Evolutionary conservation across 2,888 invertebrate species (phyloP).

Genomic region (Trichogramma dendrolimi): DNA sequence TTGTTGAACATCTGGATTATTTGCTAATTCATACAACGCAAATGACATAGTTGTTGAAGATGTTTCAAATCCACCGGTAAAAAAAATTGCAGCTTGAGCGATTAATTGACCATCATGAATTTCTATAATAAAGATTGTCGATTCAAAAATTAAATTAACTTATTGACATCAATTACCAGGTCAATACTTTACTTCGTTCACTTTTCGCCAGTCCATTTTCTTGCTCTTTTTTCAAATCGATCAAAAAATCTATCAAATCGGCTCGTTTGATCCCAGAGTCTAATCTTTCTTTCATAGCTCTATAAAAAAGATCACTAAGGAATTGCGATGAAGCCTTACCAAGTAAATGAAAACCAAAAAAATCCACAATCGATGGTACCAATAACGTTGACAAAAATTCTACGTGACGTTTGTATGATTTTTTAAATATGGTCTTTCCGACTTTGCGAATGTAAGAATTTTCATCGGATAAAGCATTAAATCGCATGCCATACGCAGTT

Average conservation of each 20-base stretch:
- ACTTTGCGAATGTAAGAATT: conserved; percentile 51
- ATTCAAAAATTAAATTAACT: neutral
- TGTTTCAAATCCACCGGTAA: conserved; percentile 43
- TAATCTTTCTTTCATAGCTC: conserved; percentile 50
- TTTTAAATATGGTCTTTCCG: conserved; percentile 50
- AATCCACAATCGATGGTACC: conserved; percentile 47
- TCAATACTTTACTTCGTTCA: neutral
- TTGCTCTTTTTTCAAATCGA: conserved; percentile 47
- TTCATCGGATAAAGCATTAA: conserved; percentile 51
- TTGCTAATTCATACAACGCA: conserved; percentile 40
- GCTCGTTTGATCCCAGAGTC: conserved; percentile 47
- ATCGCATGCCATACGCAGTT: conserved; percentile 54
- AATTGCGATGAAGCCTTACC: conserved; percentile 45
- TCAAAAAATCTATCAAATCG: conserved; percentile 54
- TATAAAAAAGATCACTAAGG: conserved; percentile 49
- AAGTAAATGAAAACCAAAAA: conserved; percentile 48
- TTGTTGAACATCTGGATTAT: conserved; percentile 35
- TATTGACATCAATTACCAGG: neutral
- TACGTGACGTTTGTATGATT: conserved; percentile 42
- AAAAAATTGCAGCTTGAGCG: conserved; percentile 41
- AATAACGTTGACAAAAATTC: conserved; percentile 51
- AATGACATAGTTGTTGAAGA: conserved; percentile 39
- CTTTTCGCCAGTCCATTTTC: conserved; percentile 23
- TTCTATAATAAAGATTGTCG: conserved; percentile 29
- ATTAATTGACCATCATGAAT: conserved; percentile 41